phyloP scores from a whole-genome alignment of 2,888 invertebrate species.

The Limnephilus marmoratus region DNA sequence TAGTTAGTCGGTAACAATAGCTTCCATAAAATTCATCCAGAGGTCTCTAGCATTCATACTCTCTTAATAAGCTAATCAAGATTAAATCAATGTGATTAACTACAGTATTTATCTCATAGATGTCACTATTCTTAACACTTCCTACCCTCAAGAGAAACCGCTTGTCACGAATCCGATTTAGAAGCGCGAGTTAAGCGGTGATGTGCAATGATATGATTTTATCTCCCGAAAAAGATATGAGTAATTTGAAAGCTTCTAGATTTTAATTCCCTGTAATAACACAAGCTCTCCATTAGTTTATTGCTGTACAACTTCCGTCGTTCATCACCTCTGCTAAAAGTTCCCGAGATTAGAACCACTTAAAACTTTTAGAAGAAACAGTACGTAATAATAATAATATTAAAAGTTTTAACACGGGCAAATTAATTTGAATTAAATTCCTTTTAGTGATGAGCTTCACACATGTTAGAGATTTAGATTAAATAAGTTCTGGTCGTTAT shows the following conservation, averaged over 20 bases:
- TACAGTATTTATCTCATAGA: too few relatives aligned
- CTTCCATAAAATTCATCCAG: too few relatives aligned
- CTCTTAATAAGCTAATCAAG: too few relatives aligned
- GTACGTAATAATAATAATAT: background rate
- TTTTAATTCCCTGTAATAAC: background rate
- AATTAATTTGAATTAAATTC: constrained; percentile 5
- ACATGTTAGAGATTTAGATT: background rate
- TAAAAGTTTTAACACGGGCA: background rate
- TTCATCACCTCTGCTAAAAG: constrained; percentile 2
- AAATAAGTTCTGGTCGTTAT: background rate
- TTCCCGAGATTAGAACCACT: background rate
- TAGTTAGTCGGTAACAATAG: too few relatives aligned
- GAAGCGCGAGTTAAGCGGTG: too few relatives aligned
- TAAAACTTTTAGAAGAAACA: background rate
- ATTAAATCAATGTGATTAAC: too few relatives aligned
- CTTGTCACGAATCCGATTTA: too few relatives aligned
- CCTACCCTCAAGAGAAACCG: too few relatives aligned
- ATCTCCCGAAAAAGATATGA: background rate
- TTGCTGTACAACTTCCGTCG: background rate
- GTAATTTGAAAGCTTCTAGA: background rate
- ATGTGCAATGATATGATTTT: background rate
- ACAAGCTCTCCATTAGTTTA: background rate
- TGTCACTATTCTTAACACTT: too few relatives aligned
- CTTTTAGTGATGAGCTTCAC: background rate
- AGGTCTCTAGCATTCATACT: too few relatives aligned